Evolutionary conservation across 2,888 invertebrate species (phyloP).

Genomic region (Lymantria dispar): DNA sequence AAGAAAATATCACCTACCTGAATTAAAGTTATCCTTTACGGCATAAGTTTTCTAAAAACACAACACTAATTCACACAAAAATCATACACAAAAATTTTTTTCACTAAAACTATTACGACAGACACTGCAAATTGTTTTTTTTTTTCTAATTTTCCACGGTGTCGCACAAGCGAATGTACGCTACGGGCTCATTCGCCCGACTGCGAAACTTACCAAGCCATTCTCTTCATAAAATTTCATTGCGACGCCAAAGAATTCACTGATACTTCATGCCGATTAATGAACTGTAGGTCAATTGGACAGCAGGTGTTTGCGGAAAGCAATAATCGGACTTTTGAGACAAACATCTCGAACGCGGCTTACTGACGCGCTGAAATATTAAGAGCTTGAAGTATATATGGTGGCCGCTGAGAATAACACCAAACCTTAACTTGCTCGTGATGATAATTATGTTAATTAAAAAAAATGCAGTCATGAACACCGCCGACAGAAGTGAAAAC

Average conservation of each 20-base stretch:
- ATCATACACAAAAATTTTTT: not conserved
- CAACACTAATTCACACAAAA: not conserved
- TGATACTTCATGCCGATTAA: constrained; percentile 4
- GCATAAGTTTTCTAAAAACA: not conserved
- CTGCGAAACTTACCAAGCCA: constrained; percentile 1
- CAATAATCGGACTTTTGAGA: no score
- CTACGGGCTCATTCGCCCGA: constrained; percentile 6
- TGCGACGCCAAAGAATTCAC: not conserved
- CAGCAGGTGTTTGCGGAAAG: not conserved
- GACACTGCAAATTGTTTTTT: not conserved
- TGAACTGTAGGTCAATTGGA: constrained; percentile 1
- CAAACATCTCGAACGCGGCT: no score
- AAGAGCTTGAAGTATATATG: no score
- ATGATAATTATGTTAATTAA: no score
- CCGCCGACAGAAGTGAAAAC: no score
- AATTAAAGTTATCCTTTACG: not conserved
- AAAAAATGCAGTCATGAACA: no score
- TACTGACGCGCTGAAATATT: no score
- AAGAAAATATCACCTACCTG: not conserved
- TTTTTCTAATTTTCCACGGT: not conserved
- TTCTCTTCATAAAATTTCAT: constrained; percentile 4
- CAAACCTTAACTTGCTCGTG: no score
- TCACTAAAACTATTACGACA: constrained; percentile 1
- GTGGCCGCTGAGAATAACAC: no score
- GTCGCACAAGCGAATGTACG: not conserved